These are phyloP conservation scores for Campylorhamphus procurvoides DNA, from an alignment of 2,113 vertebrate genomes.

Conservation along the genomic window DNA sequence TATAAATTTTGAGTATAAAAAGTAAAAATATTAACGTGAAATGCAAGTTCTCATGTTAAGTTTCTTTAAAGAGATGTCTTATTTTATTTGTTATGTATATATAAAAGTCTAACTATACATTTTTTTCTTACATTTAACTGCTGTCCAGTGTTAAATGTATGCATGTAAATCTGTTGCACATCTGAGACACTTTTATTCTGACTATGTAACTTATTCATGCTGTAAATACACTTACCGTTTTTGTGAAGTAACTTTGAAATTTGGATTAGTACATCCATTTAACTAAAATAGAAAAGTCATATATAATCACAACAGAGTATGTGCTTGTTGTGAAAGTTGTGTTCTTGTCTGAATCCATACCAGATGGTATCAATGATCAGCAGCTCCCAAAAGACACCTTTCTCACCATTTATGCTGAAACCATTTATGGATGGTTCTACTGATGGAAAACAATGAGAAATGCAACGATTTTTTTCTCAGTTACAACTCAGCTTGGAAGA, in stretches of 20 bases:
- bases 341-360: neutral
- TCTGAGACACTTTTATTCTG: slow-evolving; percentile 83
- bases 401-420: neutral
- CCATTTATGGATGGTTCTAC: neutral
- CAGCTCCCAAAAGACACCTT: neutral
- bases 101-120: slow-evolving; percentile 48
- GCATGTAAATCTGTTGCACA: slow-evolving; percentile 87
- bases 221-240: slow-evolving; percentile 93
- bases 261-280: slow-evolving; percentile 82
- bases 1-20: slow-evolving; percentile 77
- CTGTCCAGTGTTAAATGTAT: slow-evolving; percentile 79
- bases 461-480: neutral
- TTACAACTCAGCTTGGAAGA: neutral
- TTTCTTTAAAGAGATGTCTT: slow-evolving; percentile 76
- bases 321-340: slow-evolving; percentile 7
- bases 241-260: slow-evolving; percentile 84
- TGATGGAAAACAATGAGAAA: neutral
- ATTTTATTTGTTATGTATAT: slow-evolving; percentile 77
- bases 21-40: slow-evolving; percentile 69
- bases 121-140: slow-evolving; percentile 70
- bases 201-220: slow-evolving; percentile 81
- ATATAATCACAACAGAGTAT: slow-evolving; percentile 34
- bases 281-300: slow-evolving; percentile 70
- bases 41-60: slow-evolving; percentile 66
- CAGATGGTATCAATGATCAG: neutral